Conservation (phyloP, 2,888 invertebrate species). For the Asteroscopus sphinx region DNA sequence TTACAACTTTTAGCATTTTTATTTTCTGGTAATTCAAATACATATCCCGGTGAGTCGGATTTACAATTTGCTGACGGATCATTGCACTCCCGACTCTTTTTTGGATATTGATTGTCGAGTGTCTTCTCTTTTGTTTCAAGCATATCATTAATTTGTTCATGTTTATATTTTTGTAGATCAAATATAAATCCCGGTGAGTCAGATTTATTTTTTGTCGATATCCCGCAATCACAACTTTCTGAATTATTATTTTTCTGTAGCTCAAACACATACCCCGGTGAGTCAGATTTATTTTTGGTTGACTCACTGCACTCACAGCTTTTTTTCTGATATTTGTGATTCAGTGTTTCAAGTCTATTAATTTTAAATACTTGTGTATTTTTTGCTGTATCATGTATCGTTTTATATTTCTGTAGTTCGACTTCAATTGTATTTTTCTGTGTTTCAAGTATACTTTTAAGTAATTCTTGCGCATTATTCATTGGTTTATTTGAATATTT, state of each 20-base stretch:
- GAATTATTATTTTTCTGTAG: background rate
- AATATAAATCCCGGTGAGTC: background rate
- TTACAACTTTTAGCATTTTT: background rate
- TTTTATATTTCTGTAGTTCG: background rate
- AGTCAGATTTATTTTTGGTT: background rate
- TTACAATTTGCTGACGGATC: background rate
- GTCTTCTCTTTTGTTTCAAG: too few species aligned
- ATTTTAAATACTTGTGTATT: background rate
- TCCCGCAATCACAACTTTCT: conserved; percentile 4
- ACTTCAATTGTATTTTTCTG: background rate
- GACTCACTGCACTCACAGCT: background rate
- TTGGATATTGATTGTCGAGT: too few species aligned
- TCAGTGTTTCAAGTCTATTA: background rate
- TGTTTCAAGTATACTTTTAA: conserved; percentile 2
- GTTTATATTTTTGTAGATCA: background rate
- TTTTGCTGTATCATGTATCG: background rate
- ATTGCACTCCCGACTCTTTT: background rate
- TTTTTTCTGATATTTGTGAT: background rate
- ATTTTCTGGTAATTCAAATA: too few species aligned
- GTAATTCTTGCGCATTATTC: background rate
- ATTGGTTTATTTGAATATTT: conserved; percentile 1
- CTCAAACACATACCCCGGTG: conserved; percentile 4
- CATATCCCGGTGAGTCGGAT: background rate
- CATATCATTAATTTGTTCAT: background rate
- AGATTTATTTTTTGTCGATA: background rate